A percentile compares a stretch with the other conserved stretches of the same genome.
These are phyloP conservation scores for Ornithoptera alexandrae DNA, from an alignment of 2,888 invertebrate species.

Conservation along the genomic window DNA sequence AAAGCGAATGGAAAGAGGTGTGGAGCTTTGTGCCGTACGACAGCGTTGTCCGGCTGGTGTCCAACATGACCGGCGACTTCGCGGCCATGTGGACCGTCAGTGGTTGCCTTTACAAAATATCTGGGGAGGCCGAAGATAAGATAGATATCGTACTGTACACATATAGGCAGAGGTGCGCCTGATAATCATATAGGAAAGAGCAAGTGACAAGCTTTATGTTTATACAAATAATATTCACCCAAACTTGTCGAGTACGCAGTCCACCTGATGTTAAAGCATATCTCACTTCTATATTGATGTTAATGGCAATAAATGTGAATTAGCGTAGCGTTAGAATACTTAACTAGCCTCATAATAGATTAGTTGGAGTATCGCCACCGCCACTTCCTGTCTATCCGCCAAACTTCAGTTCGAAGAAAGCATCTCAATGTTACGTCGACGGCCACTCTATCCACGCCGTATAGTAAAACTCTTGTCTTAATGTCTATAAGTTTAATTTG, in stretches of 20 bases:
- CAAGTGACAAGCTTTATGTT: too few species aligned
- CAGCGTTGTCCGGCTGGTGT: slow-evolving; percentile 50
- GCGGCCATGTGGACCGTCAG: slow-evolving; percentile 57
- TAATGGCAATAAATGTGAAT: too few species aligned
- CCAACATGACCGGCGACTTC: slow-evolving; percentile 52
- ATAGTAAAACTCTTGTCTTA: not conserved
- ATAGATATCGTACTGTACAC: slow-evolving; percentile 51
- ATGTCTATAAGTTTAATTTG: not conserved
- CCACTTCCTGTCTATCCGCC: too few species aligned
- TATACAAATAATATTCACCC: too few species aligned
- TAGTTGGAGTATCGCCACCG: too few species aligned
- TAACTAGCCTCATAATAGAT: too few species aligned
- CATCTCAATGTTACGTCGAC: too few species aligned
- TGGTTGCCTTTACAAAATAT: slow-evolving; percentile 59
- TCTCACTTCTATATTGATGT: too few species aligned
- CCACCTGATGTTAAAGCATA: too few species aligned
- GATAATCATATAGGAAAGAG: not conserved
- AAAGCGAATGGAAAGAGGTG: slow-evolving; percentile 58
- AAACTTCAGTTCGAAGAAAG: too few species aligned
- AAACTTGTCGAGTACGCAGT: too few species aligned
- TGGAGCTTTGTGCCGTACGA: slow-evolving; percentile 50
- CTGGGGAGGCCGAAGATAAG: slow-evolving; percentile 57
- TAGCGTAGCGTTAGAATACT: too few species aligned
- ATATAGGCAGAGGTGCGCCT: slow-evolving; percentile 59
- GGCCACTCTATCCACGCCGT: not conserved